Evolutionary conservation across 2,888 invertebrate genomes (phyloP).

Genomic region (Chrysodeixis includens): DNA sequence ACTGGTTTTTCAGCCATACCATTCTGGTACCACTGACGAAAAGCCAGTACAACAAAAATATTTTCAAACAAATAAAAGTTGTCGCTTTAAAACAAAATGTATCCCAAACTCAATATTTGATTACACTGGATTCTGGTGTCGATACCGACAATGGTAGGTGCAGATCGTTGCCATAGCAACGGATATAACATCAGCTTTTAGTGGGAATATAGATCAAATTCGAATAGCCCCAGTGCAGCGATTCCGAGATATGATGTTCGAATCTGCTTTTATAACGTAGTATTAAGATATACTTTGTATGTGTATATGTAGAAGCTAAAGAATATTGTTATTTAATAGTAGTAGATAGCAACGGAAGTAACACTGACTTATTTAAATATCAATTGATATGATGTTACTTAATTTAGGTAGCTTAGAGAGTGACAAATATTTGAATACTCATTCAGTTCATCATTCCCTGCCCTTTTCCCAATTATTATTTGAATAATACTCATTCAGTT

Average conservation of each 20-base stretch:
- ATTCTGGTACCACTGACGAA: not conserved
- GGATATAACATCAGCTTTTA: slow-evolving; percentile 9
- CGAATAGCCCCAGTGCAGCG: slow-evolving; percentile 5
- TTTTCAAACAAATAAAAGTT: not conserved
- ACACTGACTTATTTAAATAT: no score
- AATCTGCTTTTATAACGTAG: not conserved
- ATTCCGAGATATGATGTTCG: not conserved
- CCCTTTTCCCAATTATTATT: no score
- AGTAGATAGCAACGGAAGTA: no score
- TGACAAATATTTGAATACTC: no score
- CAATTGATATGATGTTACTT: no score
- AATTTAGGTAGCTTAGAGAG: no score
- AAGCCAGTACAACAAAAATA: not conserved
- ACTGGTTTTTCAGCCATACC: not conserved
- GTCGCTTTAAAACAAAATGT: not conserved
- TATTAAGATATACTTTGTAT: not conserved
- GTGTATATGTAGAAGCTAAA: not conserved
- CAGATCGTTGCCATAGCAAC: slow-evolving; percentile 3
- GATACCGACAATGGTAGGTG: slow-evolving; percentile 3
- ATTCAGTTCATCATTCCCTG: no score
- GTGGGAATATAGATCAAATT: slow-evolving; percentile 9
- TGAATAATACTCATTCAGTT: no score
- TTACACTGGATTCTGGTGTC: not conserved
- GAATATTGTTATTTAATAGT: not conserved
- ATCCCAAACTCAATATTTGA: not conserved